Base-by-base conservation (phyloP, 2,797 vertebrate genomes). In the Rallus crepitans region DNA sequence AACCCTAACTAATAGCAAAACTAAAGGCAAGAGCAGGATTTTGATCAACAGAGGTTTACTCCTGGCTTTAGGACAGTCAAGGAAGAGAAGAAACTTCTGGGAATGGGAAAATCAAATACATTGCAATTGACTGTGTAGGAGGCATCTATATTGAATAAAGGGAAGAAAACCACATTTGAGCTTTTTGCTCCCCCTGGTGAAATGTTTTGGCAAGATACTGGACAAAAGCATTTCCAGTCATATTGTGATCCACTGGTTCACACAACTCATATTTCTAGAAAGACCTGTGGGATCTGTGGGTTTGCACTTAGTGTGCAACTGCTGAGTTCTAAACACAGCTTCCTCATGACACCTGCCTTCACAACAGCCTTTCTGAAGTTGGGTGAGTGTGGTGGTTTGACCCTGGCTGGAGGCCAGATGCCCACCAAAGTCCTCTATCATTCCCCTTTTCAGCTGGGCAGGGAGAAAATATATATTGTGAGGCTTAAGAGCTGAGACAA, bases 191-290 rank as follows among this genome's bases (percentile, higher is more conserved):
- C 64, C 35, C 11, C 53, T 42, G 14, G 59, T 76, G 72, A 95
- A 85, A 68, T 9, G 28, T 50, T 86, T 79, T 65, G 39, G 76
- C 59, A 79, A 82, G 33, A 31, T 59, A 56, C 5, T 72, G 1
- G 3, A 68, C 21, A 18, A 0, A 0, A 55, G n/a, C 2, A 0
- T 37, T 85, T 71, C 42, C 57, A 42, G 40, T 73, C 33, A 25
- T 47, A 37, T 47, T 27, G 6, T 2, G 10, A 72, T 37, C 59
- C 63, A 52, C 31, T 78, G 40, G 37, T 2, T 0, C n/a, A 42
- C 9, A 17, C 33, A 83, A 20, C 18, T 8, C 69, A n/a, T 48
- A 37, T 55, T 83, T 77, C 73, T 83, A n/a, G 48, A n/a, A 71
- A 55, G 42, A 68, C 42, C 19, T 28, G 18, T 9, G 33, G 25